Percentiles rank a stretch among this genome's conserved stretches.
Conservation (phyloP, 37 sponge, comb jelly and placozoan species). For the Lycopodina hypogea region DNA sequence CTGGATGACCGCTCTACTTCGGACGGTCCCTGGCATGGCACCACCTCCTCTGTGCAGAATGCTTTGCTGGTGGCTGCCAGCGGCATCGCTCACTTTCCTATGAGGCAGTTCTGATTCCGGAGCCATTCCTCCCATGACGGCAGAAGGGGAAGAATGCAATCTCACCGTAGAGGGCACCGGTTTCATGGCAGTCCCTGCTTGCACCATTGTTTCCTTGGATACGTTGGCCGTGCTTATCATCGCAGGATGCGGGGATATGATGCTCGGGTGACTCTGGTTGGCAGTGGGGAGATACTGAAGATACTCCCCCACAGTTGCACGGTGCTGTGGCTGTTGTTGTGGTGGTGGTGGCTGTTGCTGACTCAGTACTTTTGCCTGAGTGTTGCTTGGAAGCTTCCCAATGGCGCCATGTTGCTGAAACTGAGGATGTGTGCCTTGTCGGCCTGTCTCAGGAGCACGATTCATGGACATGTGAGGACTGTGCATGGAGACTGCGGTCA, state of each 20-base stretch:
- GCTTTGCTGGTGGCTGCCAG: neutral
- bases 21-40: neutral
- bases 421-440: neutral
- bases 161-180: no score
- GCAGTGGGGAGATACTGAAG: constrained; percentile 16
- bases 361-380: neutral
- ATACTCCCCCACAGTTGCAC: constrained; percentile 37
- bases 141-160: no score
- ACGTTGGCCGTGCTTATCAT: neutral
- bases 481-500: neutral
- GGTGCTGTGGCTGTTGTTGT: neutral
- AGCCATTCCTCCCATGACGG: no score
- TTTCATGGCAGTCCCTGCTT: no score
- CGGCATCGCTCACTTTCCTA: neutral
- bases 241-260: neutral
- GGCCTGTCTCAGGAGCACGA: neutral
- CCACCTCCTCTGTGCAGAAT: no score
- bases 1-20: neutral
- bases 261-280: neutral
- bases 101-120: neutral
- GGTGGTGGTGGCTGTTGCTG: constrained; percentile 1
- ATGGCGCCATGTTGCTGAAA: neutral
- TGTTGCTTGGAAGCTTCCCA: neutral
- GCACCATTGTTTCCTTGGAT: no score
- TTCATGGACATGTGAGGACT: neutral